phyloP scores from a whole-genome alignment of 2,113 vertebrate species.

The Rattus norvegicus region DNA sequence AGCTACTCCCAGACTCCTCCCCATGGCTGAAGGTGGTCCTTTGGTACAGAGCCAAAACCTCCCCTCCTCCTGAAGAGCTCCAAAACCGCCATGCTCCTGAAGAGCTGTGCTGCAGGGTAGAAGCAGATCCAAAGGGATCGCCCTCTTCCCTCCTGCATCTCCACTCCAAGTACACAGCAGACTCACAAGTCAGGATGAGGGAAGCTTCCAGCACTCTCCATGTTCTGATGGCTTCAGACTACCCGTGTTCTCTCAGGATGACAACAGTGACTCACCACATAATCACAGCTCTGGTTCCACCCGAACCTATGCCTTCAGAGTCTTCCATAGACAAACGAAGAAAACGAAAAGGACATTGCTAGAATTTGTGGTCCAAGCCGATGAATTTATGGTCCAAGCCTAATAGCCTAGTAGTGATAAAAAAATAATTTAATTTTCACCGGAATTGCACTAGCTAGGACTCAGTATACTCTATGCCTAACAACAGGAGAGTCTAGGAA shows the following conservation, averaged over 20 bases:
- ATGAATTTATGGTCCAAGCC: background rate
- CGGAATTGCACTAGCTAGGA: background rate
- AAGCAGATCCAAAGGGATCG: background rate
- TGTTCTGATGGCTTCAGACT: background rate
- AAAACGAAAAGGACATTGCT: background rate
- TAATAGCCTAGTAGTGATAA: background rate
- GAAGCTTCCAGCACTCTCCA: background rate
- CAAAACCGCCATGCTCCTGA: background rate
- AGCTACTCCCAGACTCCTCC: conserved; percentile 51
- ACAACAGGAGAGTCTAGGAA: background rate
- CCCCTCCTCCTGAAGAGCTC: background rate
- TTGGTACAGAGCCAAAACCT: background rate
- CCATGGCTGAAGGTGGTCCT: background rate
- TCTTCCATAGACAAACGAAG: background rate
- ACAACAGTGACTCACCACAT: background rate
- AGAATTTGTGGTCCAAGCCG: background rate
- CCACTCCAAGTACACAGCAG: background rate
- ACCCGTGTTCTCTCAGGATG: background rate
- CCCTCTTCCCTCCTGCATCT: background rate
- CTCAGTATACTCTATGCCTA: background rate
- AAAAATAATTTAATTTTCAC: background rate
- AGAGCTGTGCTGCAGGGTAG: background rate
- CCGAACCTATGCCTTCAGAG: background rate
- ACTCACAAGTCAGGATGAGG: background rate
- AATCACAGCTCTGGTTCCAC: background rate